Evolutionary conservation across 2,797 vertebrate genomes (phyloP).

Genomic region (Anguilla marmorata): DNA sequence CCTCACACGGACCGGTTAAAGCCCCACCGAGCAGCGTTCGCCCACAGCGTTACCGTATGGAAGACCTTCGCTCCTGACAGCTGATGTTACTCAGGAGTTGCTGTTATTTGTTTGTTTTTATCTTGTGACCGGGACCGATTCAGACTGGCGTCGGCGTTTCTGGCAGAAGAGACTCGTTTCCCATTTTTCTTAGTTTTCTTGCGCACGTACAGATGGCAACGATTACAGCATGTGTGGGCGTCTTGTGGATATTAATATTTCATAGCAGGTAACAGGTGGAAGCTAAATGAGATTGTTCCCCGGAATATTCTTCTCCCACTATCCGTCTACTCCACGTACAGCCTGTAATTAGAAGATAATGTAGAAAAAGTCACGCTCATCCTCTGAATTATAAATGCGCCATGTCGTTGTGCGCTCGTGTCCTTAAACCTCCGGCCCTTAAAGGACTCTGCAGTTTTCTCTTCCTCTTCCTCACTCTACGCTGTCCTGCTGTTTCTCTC

Average conservation of each 20-base stretch:
- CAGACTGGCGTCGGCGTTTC: not conserved
- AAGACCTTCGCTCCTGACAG: not conserved
- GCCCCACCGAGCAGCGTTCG: not conserved
- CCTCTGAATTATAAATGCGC: constrained; percentile 6
- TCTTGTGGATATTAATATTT: constrained; percentile 30
- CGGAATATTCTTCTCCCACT: not conserved
- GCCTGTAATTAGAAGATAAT: constrained; percentile 15
- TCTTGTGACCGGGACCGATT: not conserved
- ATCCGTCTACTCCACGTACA: not conserved
- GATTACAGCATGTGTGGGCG: not conserved
- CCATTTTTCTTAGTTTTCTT: not conserved
- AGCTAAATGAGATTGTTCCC: constrained; percentile 15
- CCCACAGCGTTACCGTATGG: not conserved
- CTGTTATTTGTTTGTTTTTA: not conserved
- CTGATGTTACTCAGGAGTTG: not conserved
- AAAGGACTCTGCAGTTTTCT: not conserved
- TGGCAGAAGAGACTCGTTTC: not conserved
- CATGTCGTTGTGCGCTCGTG: no score
- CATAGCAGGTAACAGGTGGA: constrained; percentile 24
- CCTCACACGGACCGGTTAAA: not conserved
- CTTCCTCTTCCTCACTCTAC: not conserved
- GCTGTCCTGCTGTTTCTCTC: not conserved
- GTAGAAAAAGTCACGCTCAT: not conserved
- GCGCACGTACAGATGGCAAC: not conserved
- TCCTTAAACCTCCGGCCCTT: not conserved